Evolutionary conservation across 2,888 invertebrate species (phyloP), one percentile per base, ranked within the genome.

Genomic region (Syrphus vitripennis): DNA sequence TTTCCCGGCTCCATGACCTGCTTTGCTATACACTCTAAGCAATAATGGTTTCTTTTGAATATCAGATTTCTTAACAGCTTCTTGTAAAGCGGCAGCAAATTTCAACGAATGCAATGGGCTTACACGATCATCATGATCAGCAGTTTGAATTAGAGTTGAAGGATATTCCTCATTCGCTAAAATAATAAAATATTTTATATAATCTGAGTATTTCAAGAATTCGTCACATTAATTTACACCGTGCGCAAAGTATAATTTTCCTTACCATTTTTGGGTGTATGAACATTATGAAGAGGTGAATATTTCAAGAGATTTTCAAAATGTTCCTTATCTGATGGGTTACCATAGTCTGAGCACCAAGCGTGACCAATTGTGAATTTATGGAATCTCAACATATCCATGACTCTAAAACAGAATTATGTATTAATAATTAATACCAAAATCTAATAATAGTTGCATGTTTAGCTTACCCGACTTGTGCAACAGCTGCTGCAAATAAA

Each of bases 101-200:
- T 99, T 99, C 59, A 99, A 94, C 83, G 98, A 98, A 94, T 99
- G 99, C 88, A 98, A 94, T 65, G 99, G 99, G 88, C 99, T 99
- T 87, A 99, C 99, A 89, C 99, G 95, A 93, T 99, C 99, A 93
- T 99, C 99, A 93, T 99, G 99, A 94, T 99, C 99, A 21, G 98
- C 99, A n/a, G 99, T 99, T 89, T 98, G 93, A 83, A 99, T 94
- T 87, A 99, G 93, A 21, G 96, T 96, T 19, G 98, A 96, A 6
- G 99, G 99, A 94, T 98, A 99, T 93, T 98, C 95, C 10, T 92
- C 91, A 7, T 92, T 91, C 21, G 90, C 92, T 92, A 31, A 12
- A 31, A 37, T 2, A 42, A 26, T 26, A 74, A 40, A 45, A 29
- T 4, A 26, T n/a, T 31, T 5, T 31, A 31, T 31, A 7, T 34